Evolutionary conservation across 2,113 vertebrate genomes (phyloP), one percentile per base, ranked within the genome.

Genomic region (Etia nguti): DNA sequence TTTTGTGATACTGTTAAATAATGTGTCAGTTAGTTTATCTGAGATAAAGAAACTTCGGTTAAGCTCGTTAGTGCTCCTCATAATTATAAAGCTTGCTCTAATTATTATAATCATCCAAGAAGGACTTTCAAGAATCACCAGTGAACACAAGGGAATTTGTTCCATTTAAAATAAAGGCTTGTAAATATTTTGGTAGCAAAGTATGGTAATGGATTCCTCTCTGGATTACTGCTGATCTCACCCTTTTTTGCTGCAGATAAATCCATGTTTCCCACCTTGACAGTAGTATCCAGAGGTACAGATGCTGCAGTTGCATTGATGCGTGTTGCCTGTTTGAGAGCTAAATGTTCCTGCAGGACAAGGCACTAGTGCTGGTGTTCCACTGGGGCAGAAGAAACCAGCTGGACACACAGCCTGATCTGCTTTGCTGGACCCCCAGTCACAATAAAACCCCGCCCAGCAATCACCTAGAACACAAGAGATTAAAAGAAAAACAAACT

Each of bases 351-450:
- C 97, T 77, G 93, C 87, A 41, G 92, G 94, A 89, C 97, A 98
- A 1, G 96, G 95, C 9, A 95, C 0, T 0, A 96, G 97, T 22
- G 43, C 84, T 18, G 83, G 89, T n/a, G 97, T 95, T 83, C 97
- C 96, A 52, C 90, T 84, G 13, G 96, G 96, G 82, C 97, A 98
- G 86, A 96, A 97, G 86, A 88, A 97, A 29, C 97, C 97, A 68
- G 96, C 86, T 0, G 97, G 96, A 9, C 97, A 97, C 15, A 95
- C 77, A 41, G 79, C 52, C 36, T 94, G 91, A 73, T 97, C 95
- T 38, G 95, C 93, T 79, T 88, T 94, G 62, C 92, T 96, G 3
- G 97, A 97, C 13, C 94, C 95, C 94, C 94, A 92, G 85, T 92
- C 86, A 83, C 97, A 97, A 88, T 94, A 96, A 93, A 94, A 96